Evolutionary conservation across 2,888 invertebrate genomes (phyloP).

Genomic region (Cenopis cana): DNA sequence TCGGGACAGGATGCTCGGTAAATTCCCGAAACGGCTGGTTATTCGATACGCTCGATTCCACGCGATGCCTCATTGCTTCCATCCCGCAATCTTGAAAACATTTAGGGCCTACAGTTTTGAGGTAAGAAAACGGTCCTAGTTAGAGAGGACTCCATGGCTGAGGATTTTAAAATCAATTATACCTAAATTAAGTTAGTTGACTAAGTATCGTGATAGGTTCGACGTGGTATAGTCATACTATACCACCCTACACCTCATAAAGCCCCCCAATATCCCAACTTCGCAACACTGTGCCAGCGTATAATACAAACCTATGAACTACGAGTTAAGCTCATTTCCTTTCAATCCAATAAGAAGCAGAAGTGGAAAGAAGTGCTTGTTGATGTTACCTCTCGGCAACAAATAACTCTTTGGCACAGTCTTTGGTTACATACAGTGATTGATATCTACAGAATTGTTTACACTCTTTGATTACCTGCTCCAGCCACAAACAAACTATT

Average conservation of each 20-base stretch:
- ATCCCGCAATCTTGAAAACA: constrained; percentile 13
- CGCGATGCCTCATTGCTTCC: constrained; percentile 52
- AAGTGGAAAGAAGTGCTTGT: too few relatives aligned
- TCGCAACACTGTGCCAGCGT: too few relatives aligned
- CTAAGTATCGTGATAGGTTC: background rate
- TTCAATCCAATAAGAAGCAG: too few relatives aligned
- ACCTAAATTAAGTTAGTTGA: background rate
- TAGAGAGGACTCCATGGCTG: background rate
- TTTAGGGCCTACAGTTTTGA: background rate
- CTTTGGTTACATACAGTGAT: background rate
- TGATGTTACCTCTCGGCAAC: background rate
- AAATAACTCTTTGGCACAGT: too few relatives aligned
- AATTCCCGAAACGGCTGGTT: constrained; percentile 59
- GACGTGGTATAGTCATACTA: background rate
- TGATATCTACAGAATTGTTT: background rate
- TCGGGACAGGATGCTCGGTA: constrained; percentile 63
- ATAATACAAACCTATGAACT: too few relatives aligned
- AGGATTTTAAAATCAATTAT: too few relatives aligned
- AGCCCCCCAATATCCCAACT: too few relatives aligned
- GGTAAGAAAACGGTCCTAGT: background rate
- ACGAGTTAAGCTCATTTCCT: too few relatives aligned
- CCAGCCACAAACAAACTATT: background rate
- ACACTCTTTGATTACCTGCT: background rate
- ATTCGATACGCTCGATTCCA: constrained; percentile 64
- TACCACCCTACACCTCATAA: too few relatives aligned